Percentiles rank a stretch among this genome's conserved stretches.
phyloP scores from a whole-genome alignment of 2,888 invertebrate genomes.

The Drosophila anomelani region DNA sequence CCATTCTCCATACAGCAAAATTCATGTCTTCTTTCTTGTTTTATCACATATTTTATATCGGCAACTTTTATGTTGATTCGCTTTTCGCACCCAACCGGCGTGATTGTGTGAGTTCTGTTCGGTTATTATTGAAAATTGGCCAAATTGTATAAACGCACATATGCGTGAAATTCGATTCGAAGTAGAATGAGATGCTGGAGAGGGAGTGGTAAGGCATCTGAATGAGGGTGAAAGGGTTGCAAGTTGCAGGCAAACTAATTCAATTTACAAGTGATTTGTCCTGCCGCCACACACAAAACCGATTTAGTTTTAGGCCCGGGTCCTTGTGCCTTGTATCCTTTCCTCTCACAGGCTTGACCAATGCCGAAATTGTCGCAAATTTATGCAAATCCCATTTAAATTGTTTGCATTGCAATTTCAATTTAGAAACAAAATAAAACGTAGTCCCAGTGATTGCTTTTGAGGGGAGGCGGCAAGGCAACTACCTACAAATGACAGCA shows the following conservation, averaged over 20 bases:
- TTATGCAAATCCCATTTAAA: slow-evolving; percentile 83
- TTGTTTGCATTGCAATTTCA: slow-evolving; percentile 82
- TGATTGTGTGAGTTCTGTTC: slow-evolving; percentile 42
- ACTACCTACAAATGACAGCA: slow-evolving; percentile 67
- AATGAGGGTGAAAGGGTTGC: slow-evolving; percentile 66
- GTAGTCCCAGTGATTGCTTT: slow-evolving; percentile 35
- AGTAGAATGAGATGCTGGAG: slow-evolving; percentile 37
- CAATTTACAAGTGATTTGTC: slow-evolving; percentile 80
- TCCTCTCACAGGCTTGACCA: slow-evolving; percentile 53
- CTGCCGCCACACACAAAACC: slow-evolving; percentile 71
- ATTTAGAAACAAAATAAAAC: slow-evolving; percentile 76
- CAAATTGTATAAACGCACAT: slow-evolving; percentile 84
- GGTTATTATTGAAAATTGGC: slow-evolving; percentile 82
- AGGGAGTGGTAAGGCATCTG: not conserved
- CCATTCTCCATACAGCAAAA: not conserved
- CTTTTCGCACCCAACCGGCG: slow-evolving; percentile 49
- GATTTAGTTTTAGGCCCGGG: slow-evolving; percentile 65
- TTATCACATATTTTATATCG: slow-evolving; percentile 63
- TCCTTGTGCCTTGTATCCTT: slow-evolving; percentile 19
- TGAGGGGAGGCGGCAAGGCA: not conserved
- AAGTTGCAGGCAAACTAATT: slow-evolving; percentile 68
- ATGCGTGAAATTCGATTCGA: slow-evolving; percentile 84
- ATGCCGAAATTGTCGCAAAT: slow-evolving; percentile 65
- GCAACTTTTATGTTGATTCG: slow-evolving; percentile 71
- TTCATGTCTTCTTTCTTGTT: slow-evolving; percentile 19